phyloP scores from a whole-genome alignment of 2,888 invertebrate genomes.

The Cephus rjabovi region DNA sequence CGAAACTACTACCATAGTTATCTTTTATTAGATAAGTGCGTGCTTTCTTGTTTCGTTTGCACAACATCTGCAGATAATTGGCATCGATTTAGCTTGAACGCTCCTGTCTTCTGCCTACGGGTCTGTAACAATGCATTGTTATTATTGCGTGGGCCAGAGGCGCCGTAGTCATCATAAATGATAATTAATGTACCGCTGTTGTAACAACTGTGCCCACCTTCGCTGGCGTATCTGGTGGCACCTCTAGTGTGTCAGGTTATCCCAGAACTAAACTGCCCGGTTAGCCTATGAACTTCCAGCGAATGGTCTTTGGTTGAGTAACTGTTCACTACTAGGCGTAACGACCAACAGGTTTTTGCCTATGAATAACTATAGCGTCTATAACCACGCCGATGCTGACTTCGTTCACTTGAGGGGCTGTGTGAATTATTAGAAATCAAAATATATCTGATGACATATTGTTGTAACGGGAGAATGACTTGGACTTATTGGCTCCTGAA shows the following conservation, averaged over 20 bases:
- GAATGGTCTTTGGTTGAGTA: neutral
- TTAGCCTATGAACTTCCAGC: neutral
- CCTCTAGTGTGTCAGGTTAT: neutral
- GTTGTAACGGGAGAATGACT: neutral
- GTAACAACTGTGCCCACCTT: neutral
- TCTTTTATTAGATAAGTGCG: neutral
- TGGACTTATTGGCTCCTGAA: neutral
- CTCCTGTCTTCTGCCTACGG: neutral
- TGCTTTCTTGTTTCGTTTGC: neutral
- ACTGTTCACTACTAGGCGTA: neutral
- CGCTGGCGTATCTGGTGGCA: neutral
- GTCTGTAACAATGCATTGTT: neutral
- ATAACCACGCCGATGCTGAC: neutral
- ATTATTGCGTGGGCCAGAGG: neutral
- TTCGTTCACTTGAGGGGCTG: no score
- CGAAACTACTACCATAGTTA: neutral
- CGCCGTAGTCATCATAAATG: neutral
- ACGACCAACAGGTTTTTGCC: neutral
- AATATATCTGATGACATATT: no score
- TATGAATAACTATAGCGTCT: neutral
- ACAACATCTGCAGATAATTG: neutral
- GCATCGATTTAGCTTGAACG: neutral
- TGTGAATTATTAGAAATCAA: no score
- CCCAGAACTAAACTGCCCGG: neutral
- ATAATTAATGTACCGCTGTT: neutral